A percentile compares a stretch with the other conserved stretches of the same genome.
Evolutionary conservation across 2,113 vertebrate genomes (phyloP).

Genomic region (Plotosus lineatus): DNA sequence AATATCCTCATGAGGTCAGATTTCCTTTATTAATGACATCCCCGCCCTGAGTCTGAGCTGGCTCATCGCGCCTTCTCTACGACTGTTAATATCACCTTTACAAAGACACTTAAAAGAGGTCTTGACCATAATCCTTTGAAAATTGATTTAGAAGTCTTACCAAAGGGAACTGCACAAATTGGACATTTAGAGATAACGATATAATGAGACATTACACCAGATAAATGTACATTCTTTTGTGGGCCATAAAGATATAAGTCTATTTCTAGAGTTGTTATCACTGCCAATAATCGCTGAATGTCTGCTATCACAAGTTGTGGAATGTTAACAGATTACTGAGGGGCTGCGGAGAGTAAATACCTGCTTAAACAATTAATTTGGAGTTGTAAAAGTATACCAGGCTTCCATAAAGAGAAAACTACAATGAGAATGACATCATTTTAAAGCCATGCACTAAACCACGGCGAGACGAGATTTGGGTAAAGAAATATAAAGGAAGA

Average conservation of each 20-base stretch:
- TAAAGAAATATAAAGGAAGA: conserved; percentile 19
- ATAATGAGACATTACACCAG: background rate
- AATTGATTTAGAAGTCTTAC: background rate
- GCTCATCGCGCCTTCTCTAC: background rate
- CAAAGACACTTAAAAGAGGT: background rate
- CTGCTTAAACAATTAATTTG: background rate
- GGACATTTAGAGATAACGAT: background rate
- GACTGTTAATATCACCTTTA: background rate
- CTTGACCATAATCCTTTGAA: background rate
- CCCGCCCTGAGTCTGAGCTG: background rate
- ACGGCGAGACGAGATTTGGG: background rate
- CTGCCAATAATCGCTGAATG: conserved; percentile 1
- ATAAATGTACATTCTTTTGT: background rate
- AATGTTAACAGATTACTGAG: background rate
- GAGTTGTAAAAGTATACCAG: background rate
- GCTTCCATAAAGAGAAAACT: background rate
- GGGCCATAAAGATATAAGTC: background rate
- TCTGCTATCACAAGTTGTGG: background rate
- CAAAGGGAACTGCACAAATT: background rate
- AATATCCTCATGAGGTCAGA: too few species aligned
- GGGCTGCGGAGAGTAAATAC: background rate
- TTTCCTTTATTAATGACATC: too few species aligned
- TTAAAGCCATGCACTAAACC: conserved; percentile 21
- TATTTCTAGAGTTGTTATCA: background rate
- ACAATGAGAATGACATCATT: conserved; percentile 8